A percentile compares a stretch with the other conserved stretches of the same genome.
phyloP scores from a whole-genome alignment of 2,113 vertebrate species.

The Carlito syrichta region DNA sequence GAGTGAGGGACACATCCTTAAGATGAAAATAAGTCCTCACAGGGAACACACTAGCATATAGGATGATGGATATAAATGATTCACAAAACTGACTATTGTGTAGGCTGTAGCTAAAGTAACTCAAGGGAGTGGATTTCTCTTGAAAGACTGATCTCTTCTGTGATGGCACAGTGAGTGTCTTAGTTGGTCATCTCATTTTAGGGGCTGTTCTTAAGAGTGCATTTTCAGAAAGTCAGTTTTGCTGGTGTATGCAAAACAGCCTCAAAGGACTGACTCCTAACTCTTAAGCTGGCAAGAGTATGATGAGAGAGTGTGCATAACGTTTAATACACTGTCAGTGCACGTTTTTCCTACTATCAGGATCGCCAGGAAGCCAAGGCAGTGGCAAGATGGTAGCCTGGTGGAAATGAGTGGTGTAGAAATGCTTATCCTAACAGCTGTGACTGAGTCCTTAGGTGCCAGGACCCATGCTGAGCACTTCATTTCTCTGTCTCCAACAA shows the following conservation, averaged over 20 bases:
- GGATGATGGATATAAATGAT: not conserved
- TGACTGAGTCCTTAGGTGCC: not conserved
- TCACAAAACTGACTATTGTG: not conserved
- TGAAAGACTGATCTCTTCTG: not conserved
- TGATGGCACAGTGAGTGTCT: not conserved
- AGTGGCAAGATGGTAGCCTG: not conserved
- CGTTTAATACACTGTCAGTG: not conserved
- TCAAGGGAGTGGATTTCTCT: not conserved
- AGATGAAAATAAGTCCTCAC: not conserved
- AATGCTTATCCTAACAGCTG: not conserved
- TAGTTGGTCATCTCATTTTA: not conserved
- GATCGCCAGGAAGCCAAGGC: not conserved
- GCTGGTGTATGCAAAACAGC: not conserved
- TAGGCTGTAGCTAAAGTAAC: not conserved
- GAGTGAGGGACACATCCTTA: not conserved
- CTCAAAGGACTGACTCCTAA: not conserved
- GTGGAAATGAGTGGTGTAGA: not conserved
- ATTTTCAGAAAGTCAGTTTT: constrained; percentile 42
- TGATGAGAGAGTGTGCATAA: not conserved
- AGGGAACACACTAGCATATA: not conserved
- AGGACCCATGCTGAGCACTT: not conserved
- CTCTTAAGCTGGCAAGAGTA: not conserved
- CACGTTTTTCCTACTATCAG: not conserved
- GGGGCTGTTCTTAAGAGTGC: not conserved
- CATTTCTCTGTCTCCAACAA: constrained; percentile 18